Evolutionary conservation across 2,797 vertebrate genomes (phyloP).

Genomic region (Schizothorax lantsangensis): DNA sequence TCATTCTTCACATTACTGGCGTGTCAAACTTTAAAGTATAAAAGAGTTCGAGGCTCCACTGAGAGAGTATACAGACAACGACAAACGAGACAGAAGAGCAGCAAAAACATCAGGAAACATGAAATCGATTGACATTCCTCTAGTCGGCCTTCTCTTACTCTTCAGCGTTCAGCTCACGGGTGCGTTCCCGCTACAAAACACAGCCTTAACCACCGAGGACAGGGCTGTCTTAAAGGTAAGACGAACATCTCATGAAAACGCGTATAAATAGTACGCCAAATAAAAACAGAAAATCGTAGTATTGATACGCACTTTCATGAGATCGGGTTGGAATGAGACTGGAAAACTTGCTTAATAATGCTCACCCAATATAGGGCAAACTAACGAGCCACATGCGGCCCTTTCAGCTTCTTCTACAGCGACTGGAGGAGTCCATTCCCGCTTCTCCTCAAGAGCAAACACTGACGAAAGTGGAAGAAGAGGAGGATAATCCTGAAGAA

Average conservation of each 20-base stretch:
- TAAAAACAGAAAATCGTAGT: not conserved
- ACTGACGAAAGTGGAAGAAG: slow-evolving; percentile 17
- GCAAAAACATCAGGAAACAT: slow-evolving; percentile 62
- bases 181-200: slow-evolving; percentile 65
- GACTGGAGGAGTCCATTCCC: slow-evolving; percentile 70
- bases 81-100: slow-evolving; percentile 36
- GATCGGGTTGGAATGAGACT: not conserved
- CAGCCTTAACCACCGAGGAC: slow-evolving; percentile 66
- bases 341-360: not conserved
- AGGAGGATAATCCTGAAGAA: slow-evolving; percentile 47
- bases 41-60: slow-evolving; percentile 65
- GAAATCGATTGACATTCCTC: slow-evolving; percentile 60
- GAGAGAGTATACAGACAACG: slow-evolving; percentile 58
- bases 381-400: not conserved
- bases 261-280: not conserved
- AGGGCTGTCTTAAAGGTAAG: slow-evolving; percentile 77
- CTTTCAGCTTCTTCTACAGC: slow-evolving; percentile 74
- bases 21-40: slow-evolving; percentile 72
- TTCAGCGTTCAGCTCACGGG: slow-evolving; percentile 65
- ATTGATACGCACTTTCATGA: not conserved
- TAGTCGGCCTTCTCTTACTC: slow-evolving; percentile 70
- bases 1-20: slow-evolving; percentile 75
- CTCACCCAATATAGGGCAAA: not conserved
- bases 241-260: not conserved
- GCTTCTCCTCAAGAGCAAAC: slow-evolving; percentile 45